Evolutionary conservation across 2,888 invertebrate genomes (phyloP).

Genomic region (Neoitamus cyanurus): DNA sequence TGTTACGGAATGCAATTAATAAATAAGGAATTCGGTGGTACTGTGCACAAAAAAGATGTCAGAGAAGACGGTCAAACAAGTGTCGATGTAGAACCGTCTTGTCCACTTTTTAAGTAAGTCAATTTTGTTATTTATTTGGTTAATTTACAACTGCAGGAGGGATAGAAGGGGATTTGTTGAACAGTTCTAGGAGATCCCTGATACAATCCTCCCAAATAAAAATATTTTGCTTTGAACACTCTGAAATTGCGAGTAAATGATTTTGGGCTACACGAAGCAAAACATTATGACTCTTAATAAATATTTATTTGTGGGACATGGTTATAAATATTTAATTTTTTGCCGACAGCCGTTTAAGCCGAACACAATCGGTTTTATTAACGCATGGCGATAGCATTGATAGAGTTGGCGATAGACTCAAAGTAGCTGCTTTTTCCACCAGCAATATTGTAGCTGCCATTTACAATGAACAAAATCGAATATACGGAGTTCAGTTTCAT

Average conservation of each 20-base stretch:
- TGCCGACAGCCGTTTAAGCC: slow-evolving; percentile 81
- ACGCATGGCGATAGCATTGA: slow-evolving; percentile 98
- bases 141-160: slow-evolving; percentile 52
- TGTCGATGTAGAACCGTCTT: slow-evolving; percentile 88
- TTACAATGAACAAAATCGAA: slow-evolving; percentile 86
- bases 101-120: slow-evolving; percentile 91
- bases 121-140: not conserved
- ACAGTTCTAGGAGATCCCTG: slow-evolving; percentile 57
- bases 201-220: slow-evolving; percentile 66
- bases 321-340: slow-evolving; percentile 11
- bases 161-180: slow-evolving; percentile 60
- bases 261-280: slow-evolving; percentile 64
- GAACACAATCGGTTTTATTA: slow-evolving; percentile 88
- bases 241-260: slow-evolving; percentile 57
- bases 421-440: slow-evolving; percentile 83
- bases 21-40: slow-evolving; percentile 97
- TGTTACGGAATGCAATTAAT: slow-evolving; percentile 99
- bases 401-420: slow-evolving; percentile 89
- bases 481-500: slow-evolving; percentile 98
- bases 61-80: slow-evolving; percentile 95
- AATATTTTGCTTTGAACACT: slow-evolving; percentile 61
- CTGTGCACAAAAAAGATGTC: slow-evolving; percentile 84
- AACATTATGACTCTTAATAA: slow-evolving; percentile 55
- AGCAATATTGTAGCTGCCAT: slow-evolving; percentile 88
- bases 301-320: not conserved